These are phyloP conservation scores for Vandiemenella viatica DNA, from an alignment of 2,888 invertebrate genomes.

Conservation along the genomic window DNA sequence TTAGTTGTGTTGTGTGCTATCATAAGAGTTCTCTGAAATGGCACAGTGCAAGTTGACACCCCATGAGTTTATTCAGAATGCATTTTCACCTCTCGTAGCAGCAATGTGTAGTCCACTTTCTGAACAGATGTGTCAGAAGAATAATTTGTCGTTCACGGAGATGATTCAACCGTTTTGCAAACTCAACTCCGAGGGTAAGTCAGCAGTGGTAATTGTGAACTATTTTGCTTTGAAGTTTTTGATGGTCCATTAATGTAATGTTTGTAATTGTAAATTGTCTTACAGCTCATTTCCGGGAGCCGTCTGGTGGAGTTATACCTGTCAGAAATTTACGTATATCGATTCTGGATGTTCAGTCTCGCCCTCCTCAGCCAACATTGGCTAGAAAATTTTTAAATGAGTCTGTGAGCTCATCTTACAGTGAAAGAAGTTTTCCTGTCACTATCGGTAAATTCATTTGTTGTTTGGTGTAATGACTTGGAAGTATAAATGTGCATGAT, in stretches of 20 bases:
- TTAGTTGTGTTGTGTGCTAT: too few relatives aligned
- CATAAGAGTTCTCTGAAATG: too few relatives aligned
- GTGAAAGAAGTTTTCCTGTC: constrained; percentile 38
- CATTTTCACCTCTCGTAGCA: constrained; percentile 81
- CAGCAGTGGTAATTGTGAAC: neutral
- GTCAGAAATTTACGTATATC: constrained; percentile 64
- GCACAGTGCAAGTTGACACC: constrained; percentile 49
- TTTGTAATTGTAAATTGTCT: constrained; percentile 15
- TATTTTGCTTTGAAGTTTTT: constrained; percentile 3
- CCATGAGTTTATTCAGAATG: constrained; percentile 75
- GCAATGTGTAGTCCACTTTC: constrained; percentile 70
- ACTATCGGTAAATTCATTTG: constrained; percentile 35
- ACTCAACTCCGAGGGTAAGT: constrained; percentile 53
- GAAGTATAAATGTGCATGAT: too few relatives aligned
- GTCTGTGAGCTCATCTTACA: constrained; percentile 48
- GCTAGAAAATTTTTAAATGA: constrained; percentile 76
- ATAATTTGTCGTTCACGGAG: constrained; percentile 80
- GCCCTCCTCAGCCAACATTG: constrained; percentile 64
- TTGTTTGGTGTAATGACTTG: too few relatives aligned
- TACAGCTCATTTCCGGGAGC: constrained; percentile 70
- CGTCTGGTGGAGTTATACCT: constrained; percentile 54
- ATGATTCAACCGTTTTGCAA: constrained; percentile 79
- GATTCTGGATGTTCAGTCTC: constrained; percentile 65
- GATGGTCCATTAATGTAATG: neutral
- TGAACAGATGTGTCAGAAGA: constrained; percentile 72